Evolutionary conservation across 2,888 invertebrate genomes (phyloP).

Genomic region (Cheiracanthium punctorium): DNA sequence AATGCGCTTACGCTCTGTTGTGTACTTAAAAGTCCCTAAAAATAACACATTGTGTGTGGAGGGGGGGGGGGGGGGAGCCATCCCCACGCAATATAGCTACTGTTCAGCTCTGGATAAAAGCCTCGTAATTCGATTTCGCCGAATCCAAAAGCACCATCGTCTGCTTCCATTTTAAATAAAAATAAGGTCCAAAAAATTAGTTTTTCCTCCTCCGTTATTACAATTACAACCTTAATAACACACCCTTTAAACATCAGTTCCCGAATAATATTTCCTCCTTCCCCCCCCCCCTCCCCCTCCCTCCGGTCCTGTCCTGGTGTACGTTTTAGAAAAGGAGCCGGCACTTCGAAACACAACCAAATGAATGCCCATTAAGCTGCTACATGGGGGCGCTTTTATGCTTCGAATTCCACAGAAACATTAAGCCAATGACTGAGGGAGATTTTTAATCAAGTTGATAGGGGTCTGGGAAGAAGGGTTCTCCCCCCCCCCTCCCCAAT

Average conservation of each 20-base stretch:
- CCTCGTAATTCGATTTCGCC: background rate
- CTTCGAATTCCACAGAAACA: conserved; percentile 64
- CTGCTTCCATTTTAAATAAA: background rate
- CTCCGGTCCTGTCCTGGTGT: background rate
- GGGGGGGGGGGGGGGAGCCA: no score
- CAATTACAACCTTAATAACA: conserved; percentile 15
- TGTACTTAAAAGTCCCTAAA: no score
- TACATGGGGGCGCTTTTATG: conserved; percentile 51
- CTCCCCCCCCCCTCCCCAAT: conserved; percentile 13
- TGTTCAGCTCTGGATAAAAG: background rate
- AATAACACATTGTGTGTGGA: no score
- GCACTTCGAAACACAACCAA: conserved; percentile 15
- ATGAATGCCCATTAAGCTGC: conserved; percentile 58
- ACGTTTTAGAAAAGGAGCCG: conserved; percentile 18
- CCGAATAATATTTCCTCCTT: conserved; percentile 1
- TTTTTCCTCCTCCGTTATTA: background rate
- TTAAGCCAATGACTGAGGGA: conserved; percentile 69
- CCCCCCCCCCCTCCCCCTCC: background rate
- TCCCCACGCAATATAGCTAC: no score
- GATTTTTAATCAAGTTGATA: conserved; percentile 69
- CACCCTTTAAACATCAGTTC: conserved; percentile 17
- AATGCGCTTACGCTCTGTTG: no score
- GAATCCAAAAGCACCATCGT: background rate
- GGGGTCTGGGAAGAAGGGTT: conserved; percentile 25
- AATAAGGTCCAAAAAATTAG: background rate